Percentiles rank a stretch among this genome's conserved stretches.
These are phyloP conservation scores for Parazoanthus swiftii DNA, from an alignment of 92 coral and sea anemone species.

Conservation along the genomic window DNA sequence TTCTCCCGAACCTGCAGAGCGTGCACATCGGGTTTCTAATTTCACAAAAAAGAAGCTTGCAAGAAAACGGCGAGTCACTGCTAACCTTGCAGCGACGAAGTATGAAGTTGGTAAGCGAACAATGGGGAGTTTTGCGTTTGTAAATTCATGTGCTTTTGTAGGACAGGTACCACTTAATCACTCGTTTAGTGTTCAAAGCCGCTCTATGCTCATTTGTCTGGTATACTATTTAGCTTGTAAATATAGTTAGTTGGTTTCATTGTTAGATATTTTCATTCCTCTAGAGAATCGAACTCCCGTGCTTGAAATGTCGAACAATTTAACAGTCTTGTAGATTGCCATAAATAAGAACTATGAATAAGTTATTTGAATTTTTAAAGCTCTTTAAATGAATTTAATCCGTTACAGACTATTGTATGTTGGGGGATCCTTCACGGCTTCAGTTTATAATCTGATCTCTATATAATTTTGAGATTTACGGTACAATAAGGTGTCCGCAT, in stretches of 20 bases:
- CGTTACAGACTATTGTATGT: background rate
- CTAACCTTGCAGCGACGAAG: conserved; percentile 89
- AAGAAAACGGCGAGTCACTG: conserved; percentile 74
- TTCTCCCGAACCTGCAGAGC: conserved; percentile 3
- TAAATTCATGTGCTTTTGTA: background rate
- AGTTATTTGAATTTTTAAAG: no score
- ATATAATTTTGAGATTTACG: background rate
- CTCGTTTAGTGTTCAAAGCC: background rate
- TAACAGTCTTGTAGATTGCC: background rate
- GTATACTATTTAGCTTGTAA: no score
- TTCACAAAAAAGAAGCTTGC: conserved; percentile 50
- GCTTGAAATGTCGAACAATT: background rate
- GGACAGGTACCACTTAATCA: no score
- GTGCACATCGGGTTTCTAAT: conserved; percentile 5
- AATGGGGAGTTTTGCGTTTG: background rate
- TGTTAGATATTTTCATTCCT: background rate
- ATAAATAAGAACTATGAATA: no score
- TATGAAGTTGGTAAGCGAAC: conserved; percentile 86
- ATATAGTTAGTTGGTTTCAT: background rate
- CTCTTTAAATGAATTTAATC: no score
- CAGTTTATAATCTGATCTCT: background rate
- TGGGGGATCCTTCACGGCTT: background rate
- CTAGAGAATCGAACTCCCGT: background rate
- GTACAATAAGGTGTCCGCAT: background rate
- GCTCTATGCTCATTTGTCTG: background rate